Percentiles rank a stretch among this genome's conserved stretches.
phyloP scores from a whole-genome alignment of 92 coral and sea anemone genomes.

The Scolanthus callimorphus region DNA sequence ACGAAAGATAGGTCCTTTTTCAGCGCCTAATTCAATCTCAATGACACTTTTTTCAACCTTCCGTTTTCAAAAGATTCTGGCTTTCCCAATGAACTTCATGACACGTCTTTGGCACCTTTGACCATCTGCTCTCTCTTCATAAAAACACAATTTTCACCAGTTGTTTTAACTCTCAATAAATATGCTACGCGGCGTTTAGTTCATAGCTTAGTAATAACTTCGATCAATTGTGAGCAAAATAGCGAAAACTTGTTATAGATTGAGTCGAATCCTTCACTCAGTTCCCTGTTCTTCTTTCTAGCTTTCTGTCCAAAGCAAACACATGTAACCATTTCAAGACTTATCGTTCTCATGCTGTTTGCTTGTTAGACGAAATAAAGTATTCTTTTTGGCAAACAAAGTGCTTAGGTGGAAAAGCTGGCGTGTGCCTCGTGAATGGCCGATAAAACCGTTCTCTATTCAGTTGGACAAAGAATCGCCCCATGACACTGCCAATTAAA shows the following conservation, averaged over 20 bases:
- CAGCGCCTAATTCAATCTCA: no score
- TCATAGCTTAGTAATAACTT: slow-evolving; percentile 4
- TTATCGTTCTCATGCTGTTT: neutral
- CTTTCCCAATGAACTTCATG: neutral
- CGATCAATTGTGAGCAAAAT: neutral
- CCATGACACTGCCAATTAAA: no score
- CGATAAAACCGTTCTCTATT: no score
- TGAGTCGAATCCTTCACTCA: neutral
- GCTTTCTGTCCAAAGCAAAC: neutral
- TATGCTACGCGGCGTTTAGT: slow-evolving; percentile 3
- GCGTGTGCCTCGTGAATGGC: neutral
- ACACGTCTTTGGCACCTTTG: neutral
- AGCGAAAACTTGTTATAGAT: neutral
- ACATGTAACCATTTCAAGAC: slow-evolving; percentile 2
- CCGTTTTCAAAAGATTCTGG: neutral
- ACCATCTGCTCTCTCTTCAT: neutral
- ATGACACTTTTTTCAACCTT: neutral
- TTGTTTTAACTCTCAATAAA: neutral
- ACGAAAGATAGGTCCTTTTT: neutral
- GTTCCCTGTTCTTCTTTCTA: neutral
- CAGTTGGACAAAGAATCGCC: no score
- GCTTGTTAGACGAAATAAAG: neutral
- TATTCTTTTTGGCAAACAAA: neutral
- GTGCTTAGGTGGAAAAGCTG: neutral
- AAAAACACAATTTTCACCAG: neutral